phyloP scores from a whole-genome alignment of 2,888 invertebrate genomes.

The Steinernema scapterisci region DNA sequence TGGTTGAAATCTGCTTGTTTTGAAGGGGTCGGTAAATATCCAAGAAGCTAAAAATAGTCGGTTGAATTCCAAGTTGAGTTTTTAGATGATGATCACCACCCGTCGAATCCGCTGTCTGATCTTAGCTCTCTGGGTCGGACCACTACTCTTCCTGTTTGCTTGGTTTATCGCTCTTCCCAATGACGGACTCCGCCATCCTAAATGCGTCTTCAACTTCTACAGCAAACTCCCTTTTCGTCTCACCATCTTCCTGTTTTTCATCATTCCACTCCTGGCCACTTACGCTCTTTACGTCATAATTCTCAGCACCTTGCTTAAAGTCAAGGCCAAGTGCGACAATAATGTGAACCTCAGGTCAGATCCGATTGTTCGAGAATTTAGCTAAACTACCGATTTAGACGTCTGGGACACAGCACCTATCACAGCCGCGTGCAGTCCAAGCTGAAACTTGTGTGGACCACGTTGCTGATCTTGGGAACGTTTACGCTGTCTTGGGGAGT shows the following conservation, averaged over 20 bases:
- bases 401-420: conserved; percentile 42
- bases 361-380: not conserved
- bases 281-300: conserved; percentile 52
- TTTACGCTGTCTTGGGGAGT: conserved; percentile 64
- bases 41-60: not conserved
- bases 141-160: conserved; percentile 51
- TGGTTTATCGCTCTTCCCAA: conserved; percentile 56
- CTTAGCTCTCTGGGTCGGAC: conserved; percentile 57
- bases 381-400: conserved; percentile 34
- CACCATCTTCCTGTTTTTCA: conserved; percentile 60
- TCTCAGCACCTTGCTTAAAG: conserved; percentile 57
- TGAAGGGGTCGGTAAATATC: no score
- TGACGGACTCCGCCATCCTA: conserved; percentile 54
- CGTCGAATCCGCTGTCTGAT: conserved; percentile 55
- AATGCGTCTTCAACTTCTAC: conserved; percentile 58
- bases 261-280: conserved; percentile 59
- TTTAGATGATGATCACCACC: conserved; percentile 62
- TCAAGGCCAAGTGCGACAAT: conserved; percentile 59
- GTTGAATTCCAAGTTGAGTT: no score
- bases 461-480: conserved; percentile 60
- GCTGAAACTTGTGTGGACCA: conserved; percentile 64
- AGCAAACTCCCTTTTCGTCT: conserved; percentile 57
- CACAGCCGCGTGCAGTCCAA: conserved; percentile 46
- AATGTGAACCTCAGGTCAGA: conserved; percentile 32
- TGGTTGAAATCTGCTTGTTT: no score